A percentile compares a stretch with the other conserved stretches of the same genome.
phyloP scores from a whole-genome alignment of 2,888 invertebrate genomes.

The Trichacis sp. region DNA sequence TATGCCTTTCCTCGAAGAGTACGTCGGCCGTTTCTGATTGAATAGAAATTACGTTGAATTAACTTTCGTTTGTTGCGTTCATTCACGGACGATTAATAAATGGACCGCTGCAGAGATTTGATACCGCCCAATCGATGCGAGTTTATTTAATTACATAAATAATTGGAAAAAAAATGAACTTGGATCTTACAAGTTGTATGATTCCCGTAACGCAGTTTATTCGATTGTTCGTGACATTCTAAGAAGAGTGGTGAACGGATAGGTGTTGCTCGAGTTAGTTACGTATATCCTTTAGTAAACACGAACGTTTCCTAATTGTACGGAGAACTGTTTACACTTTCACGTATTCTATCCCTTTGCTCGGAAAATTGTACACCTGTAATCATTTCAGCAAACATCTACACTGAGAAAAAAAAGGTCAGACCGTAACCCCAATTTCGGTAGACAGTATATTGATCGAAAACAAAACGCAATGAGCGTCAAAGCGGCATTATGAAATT shows the following conservation, averaged over 20 bases:
- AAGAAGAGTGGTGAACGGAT: slow-evolving; percentile 37
- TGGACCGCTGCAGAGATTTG: too few species aligned
- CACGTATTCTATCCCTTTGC: slow-evolving; percentile 17
- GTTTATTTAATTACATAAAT: too few species aligned
- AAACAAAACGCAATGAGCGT: too few species aligned
- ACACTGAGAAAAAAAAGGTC: too few species aligned
- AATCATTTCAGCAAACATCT: background rate
- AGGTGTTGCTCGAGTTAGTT: too few species aligned
- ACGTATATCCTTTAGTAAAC: slow-evolving; percentile 56
- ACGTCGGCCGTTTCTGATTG: slow-evolving; percentile 47
- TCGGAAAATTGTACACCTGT: background rate
- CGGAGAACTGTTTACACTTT: slow-evolving; percentile 57
- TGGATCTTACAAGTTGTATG: too few species aligned
- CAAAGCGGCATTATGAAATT: too few species aligned
- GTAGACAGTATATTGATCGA: too few species aligned
- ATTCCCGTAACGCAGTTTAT: too few species aligned
- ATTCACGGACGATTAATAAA: background rate
- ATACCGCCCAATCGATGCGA: too few species aligned
- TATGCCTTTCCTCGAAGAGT: slow-evolving; percentile 16
- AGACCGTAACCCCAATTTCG: too few species aligned
- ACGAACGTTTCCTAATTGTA: slow-evolving; percentile 59
- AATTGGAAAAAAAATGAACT: too few species aligned
- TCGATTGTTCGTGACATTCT: slow-evolving; percentile 46
- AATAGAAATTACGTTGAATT: slow-evolving; percentile 45
- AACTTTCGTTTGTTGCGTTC: slow-evolving; percentile 28